Base-by-base conservation (phyloP, 1,140 invertebrate species). In the Eumaeus atala region DNA sequence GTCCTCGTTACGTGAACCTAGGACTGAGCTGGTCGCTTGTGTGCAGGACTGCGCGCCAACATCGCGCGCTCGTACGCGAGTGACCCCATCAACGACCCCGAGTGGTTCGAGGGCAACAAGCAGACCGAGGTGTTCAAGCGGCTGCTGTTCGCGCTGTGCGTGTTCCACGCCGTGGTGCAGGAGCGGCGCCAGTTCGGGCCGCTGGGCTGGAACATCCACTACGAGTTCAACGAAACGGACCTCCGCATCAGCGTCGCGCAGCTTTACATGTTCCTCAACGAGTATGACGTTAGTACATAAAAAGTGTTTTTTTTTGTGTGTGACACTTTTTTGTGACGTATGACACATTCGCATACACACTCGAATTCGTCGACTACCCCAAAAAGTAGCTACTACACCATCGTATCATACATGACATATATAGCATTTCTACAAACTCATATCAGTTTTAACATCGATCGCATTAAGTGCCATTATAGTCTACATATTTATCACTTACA, bases 211-310 rank as follows among this genome's bases (percentile, higher is more conserved):
- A 99, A 98, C 74, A 97, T 95, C 48, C 92, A 93, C 0, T 99
- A 98, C 70, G 96, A 97, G 74, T 99, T 98, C 80, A 98, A 98
- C 74, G 96, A 98, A 76, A 97, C 96, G 0, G 97, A 98, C 88
- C 87, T 98, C 5, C 89, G 94, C 51, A 98, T 98, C 53, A 92
- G 92, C 64, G 92, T 96, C 38, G 91, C 94, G 51, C 97, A 98
- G 77, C 86, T 98, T 1, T 91, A 93, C 59, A 95, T 96, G 86
- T 97, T 97, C 84, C 90, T 97, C 14, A 95, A 97, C 74, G 93
- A 97, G 59, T 95, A 94, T 70, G 89, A 91, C 48, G 91, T 91
- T 6, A 28, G 21, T 28, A 2, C 21, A 3, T 28, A 28, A 3
- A 6, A 28, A 28, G 2, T 2, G 2, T 6, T 28, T 2, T 28